These are phyloP conservation scores for Apostichopus parvimensis DNA, from an alignment of 35 echinoderm and acorn worm species.

Conservation along the genomic window DNA sequence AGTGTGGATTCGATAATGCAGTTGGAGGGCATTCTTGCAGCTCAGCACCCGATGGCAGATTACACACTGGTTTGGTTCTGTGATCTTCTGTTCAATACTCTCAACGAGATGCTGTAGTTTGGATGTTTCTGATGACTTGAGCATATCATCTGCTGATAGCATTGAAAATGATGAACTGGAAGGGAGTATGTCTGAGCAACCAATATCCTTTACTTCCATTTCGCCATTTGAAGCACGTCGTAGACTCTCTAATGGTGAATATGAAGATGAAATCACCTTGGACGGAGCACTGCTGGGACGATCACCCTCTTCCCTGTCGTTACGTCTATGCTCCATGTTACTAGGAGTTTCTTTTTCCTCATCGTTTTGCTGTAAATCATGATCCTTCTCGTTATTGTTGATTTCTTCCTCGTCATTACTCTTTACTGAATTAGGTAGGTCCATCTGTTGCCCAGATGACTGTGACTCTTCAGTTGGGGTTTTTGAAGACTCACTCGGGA, in stretches of 20 bases:
- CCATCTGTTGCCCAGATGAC: background rate
- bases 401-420: constrained; percentile 26
- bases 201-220: background rate
- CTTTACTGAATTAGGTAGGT: background rate
- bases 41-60: constrained; percentile 98
- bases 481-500: constrained; percentile 69
- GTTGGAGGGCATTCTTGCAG: constrained; percentile 95
- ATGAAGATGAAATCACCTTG: constrained; percentile 4
- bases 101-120: constrained; percentile 97
- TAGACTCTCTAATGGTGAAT: constrained; percentile 29
- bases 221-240: constrained; percentile 22
- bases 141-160: constrained; percentile 54
- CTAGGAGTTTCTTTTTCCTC: constrained; percentile 1
- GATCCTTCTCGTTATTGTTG: constrained; percentile 44
- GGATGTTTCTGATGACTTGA: constrained; percentile 89
- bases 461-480: constrained; percentile 25
- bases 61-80: constrained; percentile 97
- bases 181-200: background rate
- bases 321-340: background rate
- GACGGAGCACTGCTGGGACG: constrained; percentile 51
- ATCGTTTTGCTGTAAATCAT: background rate
- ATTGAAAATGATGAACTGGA: constrained; percentile 62
- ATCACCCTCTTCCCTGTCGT: constrained; percentile 2
- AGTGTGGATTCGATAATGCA: constrained; percentile 97
- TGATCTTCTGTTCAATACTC: constrained; percentile 99